Evolutionary conservation across 64 coral and sea anemone genomes (phyloP).

Genomic region (Pocillopora damicornis): DNA sequence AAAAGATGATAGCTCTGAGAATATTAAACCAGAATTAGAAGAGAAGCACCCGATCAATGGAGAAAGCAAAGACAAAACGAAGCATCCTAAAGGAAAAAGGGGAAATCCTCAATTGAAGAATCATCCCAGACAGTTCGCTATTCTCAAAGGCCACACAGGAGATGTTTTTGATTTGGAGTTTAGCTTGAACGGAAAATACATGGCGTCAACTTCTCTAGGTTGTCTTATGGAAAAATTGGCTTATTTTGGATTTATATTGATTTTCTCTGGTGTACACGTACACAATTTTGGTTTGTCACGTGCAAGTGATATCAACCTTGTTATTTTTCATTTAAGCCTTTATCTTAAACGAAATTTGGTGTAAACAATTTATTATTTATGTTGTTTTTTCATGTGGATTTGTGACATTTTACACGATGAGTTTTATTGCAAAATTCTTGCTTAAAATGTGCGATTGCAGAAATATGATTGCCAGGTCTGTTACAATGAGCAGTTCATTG

Average conservation of each 20-base stretch:
- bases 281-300: not conserved
- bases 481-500: not conserved
- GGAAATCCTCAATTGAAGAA: slow-evolving; percentile 18
- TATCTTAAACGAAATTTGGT: not conserved
- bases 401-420: not conserved
- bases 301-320: not conserved
- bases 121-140: slow-evolving; percentile 74
- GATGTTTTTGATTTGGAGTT: slow-evolving; percentile 91
- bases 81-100: slow-evolving; percentile 23
- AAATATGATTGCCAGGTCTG: not conserved
- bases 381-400: not conserved
- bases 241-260: not conserved
- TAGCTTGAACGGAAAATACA: slow-evolving; percentile 86
- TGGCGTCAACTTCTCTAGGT: slow-evolving; percentile 92
- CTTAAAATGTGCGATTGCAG: not conserved
- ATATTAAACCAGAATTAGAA: slow-evolving; percentile 36
- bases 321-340: not conserved
- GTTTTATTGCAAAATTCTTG: not conserved
- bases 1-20: slow-evolving; percentile 20
- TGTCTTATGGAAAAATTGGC: not conserved
- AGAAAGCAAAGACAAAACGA: slow-evolving; percentile 29
- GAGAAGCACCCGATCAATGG: slow-evolving; percentile 42
- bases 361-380: slow-evolving; percentile 46
- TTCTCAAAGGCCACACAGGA: slow-evolving; percentile 89
- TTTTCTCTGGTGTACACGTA: slow-evolving; percentile 10